These are phyloP conservation scores for Peromyscus maniculatus DNA, from an alignment of 2,113 vertebrate species.

Conservation along the genomic window DNA sequence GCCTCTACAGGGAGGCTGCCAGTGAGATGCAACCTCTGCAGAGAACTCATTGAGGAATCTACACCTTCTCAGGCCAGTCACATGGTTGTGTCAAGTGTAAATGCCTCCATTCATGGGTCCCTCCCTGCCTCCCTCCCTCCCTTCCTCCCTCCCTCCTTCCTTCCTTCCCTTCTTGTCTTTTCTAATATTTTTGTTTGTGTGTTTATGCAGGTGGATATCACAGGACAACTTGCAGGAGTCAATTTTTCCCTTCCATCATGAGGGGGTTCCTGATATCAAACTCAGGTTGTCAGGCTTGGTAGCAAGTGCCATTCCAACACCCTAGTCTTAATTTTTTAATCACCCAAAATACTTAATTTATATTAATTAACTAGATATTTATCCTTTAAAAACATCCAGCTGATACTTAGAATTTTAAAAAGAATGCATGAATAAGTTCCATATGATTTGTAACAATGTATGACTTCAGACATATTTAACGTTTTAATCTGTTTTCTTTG, in stretches of 20 bases:
- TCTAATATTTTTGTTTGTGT: background rate
- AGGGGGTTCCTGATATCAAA: background rate
- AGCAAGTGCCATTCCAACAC: background rate
- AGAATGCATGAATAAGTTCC: background rate
- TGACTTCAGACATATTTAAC: slow-evolving; percentile 1
- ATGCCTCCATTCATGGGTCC: background rate
- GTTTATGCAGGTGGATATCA: background rate
- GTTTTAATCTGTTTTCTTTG: slow-evolving; percentile 27
- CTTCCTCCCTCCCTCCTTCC: too few relatives aligned
- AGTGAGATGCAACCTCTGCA: background rate
- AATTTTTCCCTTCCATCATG: background rate
- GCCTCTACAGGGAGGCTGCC: background rate
- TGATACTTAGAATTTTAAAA: slow-evolving; percentile 3
- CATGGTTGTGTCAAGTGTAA: background rate
- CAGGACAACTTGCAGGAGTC: background rate
- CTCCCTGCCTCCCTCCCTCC: background rate
- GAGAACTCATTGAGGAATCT: background rate
- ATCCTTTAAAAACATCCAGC: background rate
- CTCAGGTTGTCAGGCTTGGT: background rate
- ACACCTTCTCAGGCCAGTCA: rapidly evolving
- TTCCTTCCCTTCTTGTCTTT: background rate
- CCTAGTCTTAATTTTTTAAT: background rate
- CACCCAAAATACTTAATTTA: background rate
- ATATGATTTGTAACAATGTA: background rate
- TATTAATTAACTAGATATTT: background rate